Evolutionary conservation across 2,113 vertebrate genomes (phyloP).

Genomic region (Heliornis fulica): DNA sequence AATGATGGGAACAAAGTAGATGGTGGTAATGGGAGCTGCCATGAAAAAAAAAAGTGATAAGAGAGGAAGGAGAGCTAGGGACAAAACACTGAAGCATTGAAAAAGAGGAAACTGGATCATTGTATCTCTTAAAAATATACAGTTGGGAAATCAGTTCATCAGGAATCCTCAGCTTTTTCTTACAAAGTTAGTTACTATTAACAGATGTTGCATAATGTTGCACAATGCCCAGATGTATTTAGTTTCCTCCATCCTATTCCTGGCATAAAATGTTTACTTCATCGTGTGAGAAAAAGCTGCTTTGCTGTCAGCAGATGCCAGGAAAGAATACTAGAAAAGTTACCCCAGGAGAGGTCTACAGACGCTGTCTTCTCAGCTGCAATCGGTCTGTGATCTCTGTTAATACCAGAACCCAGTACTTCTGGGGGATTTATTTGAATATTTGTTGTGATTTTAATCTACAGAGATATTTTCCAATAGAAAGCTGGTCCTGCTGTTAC

Average conservation of each 20-base stretch:
- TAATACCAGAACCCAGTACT: not conserved
- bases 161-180: not conserved
- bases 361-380: not conserved
- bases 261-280: not conserved
- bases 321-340: not conserved
- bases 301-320: not conserved
- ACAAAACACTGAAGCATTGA: not conserved
- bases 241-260: not conserved
- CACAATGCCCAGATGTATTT: not conserved
- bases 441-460: not conserved
- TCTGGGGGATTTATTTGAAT: not conserved
- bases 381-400: not conserved
- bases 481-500: not conserved
- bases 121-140: not conserved
- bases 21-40: not conserved
- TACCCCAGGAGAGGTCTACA: not conserved
- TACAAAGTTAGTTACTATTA: not conserved
- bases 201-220: not conserved
- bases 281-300: not conserved
- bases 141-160: not conserved
- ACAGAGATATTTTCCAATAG: not conserved
- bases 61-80: not conserved
- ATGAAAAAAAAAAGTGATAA: not conserved
- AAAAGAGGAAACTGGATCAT: not conserved
- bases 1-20: not conserved